Conservation (phyloP, 2,797 vertebrate genomes). For the Argyrosomus regius region DNA sequence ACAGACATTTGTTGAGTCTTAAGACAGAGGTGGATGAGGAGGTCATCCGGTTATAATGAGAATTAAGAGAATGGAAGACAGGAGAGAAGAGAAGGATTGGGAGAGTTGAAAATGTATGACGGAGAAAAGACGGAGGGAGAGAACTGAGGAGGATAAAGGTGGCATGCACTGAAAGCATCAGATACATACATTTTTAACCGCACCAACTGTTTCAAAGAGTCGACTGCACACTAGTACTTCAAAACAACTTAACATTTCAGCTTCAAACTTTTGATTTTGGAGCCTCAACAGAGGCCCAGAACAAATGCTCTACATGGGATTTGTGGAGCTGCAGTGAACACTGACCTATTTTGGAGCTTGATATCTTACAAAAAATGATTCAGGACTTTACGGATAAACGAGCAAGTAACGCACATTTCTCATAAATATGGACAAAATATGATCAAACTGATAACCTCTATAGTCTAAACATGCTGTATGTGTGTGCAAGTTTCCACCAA, state of each 20-base stretch:
- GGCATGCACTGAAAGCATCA: conserved; percentile 46
- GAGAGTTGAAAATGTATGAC: conserved; percentile 20
- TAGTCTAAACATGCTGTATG: not conserved
- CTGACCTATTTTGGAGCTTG: conserved; percentile 31
- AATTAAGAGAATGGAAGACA: conserved; percentile 37
- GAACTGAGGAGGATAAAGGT: conserved; percentile 26
- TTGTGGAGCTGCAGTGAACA: conserved; percentile 28
- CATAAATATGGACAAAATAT: not conserved
- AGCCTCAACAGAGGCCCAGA: conserved; percentile 41
- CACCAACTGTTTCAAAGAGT: conserved; percentile 51
- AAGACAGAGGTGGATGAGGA: conserved; percentile 43
- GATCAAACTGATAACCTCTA: not conserved
- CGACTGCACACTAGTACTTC: conserved; percentile 51
- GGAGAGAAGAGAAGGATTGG: not conserved
- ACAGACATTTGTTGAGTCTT: conserved; percentile 18
- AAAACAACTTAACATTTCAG: conserved; percentile 56
- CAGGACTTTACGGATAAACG: not conserved
- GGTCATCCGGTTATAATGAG: conserved; percentile 60
- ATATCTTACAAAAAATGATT: conserved; percentile 3
- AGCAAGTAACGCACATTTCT: not conserved
- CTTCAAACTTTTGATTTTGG: conserved; percentile 42
- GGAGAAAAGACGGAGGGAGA: conserved; percentile 13
- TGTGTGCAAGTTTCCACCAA: too few species aligned
- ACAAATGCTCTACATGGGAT: conserved; percentile 33
- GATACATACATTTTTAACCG: conserved; percentile 70